Evolutionary conservation across 2,888 invertebrate species (phyloP), one percentile per base, ranked within the genome.

Genomic region (Steromphala cineraria): DNA sequence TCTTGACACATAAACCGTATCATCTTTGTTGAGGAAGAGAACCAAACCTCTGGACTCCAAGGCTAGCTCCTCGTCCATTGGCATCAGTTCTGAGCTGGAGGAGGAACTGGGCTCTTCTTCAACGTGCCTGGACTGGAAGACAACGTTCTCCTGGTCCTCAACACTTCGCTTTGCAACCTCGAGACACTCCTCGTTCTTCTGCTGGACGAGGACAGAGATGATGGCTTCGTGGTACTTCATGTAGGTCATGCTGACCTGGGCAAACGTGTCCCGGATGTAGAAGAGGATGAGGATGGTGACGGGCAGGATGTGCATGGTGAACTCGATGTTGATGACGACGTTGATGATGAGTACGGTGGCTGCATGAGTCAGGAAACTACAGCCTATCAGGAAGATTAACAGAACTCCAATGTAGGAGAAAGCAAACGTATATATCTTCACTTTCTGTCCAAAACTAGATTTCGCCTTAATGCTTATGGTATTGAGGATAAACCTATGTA

Each of bases 251-350:
- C 75, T 31, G 17, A 81, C 75, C 52, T 71, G 31, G 28, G 21
- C 62, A 52, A 80, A 82, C 2, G 84, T 52, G 46, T 84, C 84
- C n/a, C 82, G 40, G 55, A 84, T 62, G 78, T 84, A 84, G 53
- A 84, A 52, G 4, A 80, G 17, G 13, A 84, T 56, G n/a, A 84
- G 67, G 3, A 82, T 15, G 52, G 81, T 31, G n/a, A 80, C 28
- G 10, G 84, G 81, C 31, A 84, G 74, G 31, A 84, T 62, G 53
- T 74, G 76, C 75, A 82, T 82, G 13, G 81, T 71, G 13, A 82
- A 67, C 8, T 78, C n/a, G 19, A 80, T 67, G 71, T 84, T 78
- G 4, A 81, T 62, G 40, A 82, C 17, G 19, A 81, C 52, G 52
- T 80, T 79, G 19, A 84, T 79, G 31, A 84, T 77, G n/a, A 75